Base-by-base conservation (phyloP, 2,113 vertebrate genomes). In the Craseonycteris thonglongyai region DNA sequence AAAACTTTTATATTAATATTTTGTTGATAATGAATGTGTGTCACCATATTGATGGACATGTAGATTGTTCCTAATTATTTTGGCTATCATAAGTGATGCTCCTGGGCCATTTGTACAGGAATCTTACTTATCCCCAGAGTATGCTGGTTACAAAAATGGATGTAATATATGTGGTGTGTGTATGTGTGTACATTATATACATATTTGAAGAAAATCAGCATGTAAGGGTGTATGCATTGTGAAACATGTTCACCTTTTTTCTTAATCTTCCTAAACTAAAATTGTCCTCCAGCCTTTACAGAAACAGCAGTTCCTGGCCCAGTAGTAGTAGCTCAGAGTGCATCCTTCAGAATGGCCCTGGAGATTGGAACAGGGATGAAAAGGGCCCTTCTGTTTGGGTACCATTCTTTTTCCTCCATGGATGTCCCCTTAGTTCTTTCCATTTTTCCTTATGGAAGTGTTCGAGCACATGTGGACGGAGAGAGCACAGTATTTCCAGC, bases 391-490 rank as follows among this genome's bases (percentile, higher is more conserved):
- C 22, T 18, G 16, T 83, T 38, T 0, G 16, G n/a, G 61, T 21
- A 16, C 33, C 6, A 0, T 4, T 26, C 28, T 30, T 49, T 45
- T 21, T 18, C 58, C n/a, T 68, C 66, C 3, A 0, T 30, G 49
- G n/a, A 40, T 9, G 0, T 42, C 33, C 18, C 28, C n/a, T 47
- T 18, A 0, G 3, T 66, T 54, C 30, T 10, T 61, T 69, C 24
- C 24, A 14, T 2, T 40, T 71, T 83, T 79, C n/a, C 56, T 35
- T 30, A 22, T 28, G 79, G 47, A 79, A 92, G 56, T 14, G 28
- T 56, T 24, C 54, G 26, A 4, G 22, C 33, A 15, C 35, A 1
- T 14, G 12, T 40, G 56, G 33, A 49, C 11, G 1, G 38, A 49
- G 56, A 19, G 65, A 5, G 30, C 47, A 28, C 33, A 65, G 58